Conservation (phyloP, 2,797 vertebrate species). For the Arrhamphus sclerolepis region DNA sequence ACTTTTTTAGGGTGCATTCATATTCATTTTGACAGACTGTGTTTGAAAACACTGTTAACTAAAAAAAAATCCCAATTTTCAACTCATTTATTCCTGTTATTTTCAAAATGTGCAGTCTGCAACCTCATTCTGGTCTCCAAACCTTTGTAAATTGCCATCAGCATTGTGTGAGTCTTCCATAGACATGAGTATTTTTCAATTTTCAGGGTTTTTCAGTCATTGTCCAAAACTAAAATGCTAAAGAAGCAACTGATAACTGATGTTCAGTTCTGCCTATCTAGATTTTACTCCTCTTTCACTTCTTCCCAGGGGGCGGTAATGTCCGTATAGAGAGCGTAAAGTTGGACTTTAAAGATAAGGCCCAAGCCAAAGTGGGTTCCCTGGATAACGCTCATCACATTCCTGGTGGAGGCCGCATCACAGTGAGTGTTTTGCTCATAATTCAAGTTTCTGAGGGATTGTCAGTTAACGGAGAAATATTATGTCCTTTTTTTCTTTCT, state of each 20-base stretch:
- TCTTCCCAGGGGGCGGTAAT: slow-evolving; percentile 88
- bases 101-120: not conserved
- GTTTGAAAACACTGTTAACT: not conserved
- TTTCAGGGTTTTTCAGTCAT: not conserved
- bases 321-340: slow-evolving; percentile 97
- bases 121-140: not conserved
- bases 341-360: slow-evolving; percentile 99
- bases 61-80: not conserved
- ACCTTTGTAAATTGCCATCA: no score
- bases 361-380: slow-evolving; percentile 97
- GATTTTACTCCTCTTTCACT: slow-evolving; percentile 1
- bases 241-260: no score
- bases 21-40: not conserved
- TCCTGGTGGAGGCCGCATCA: slow-evolving; percentile 89
- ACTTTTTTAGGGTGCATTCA: no score
- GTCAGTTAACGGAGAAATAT: not conserved
- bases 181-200: not conserved
- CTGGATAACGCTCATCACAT: slow-evolving; percentile 93
- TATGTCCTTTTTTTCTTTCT: no score
- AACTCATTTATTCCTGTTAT: not conserved
- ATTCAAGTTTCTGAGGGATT: slow-evolving; percentile 54
- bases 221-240: no score
- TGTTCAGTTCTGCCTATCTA: not conserved
- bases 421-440: slow-evolving; percentile 79
- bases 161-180: not conserved